Conservation (phyloP, 2,888 invertebrate genomes). For the Ochropleura plecta region DNA sequence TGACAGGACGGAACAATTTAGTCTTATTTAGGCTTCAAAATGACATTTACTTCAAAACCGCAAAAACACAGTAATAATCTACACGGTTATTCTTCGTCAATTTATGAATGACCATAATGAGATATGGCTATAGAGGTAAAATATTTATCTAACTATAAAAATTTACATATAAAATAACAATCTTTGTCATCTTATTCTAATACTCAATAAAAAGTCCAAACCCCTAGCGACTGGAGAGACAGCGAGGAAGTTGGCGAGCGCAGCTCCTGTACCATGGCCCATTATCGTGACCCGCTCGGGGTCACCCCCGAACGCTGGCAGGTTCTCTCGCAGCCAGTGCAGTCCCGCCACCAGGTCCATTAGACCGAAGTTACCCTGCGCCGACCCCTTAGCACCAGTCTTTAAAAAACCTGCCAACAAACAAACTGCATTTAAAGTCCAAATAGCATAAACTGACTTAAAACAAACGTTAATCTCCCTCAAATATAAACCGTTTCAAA, state of each 20-base stretch:
- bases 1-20: conserved; percentile 16
- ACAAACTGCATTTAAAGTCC: conserved; percentile 23
- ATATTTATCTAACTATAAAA: not conserved
- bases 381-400: conserved; percentile 96
- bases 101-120: not conserved
- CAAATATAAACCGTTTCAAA: conserved; percentile 37
- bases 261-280: conserved; percentile 99
- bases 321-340: conserved; percentile 98
- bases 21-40: not conserved
- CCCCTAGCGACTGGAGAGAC: conserved; percentile 98
- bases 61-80: not conserved
- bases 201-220: conserved; percentile 79
- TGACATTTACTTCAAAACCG: not conserved
- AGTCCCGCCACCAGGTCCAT: conserved; percentile 98
- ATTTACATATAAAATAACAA: not conserved
- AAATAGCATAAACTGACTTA: conserved; percentile 27
- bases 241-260: conserved; percentile 98
- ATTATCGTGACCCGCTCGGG: conserved; percentile 97
- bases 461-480: conserved; percentile 20
- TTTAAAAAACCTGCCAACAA: conserved; percentile 95
- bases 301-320: conserved; percentile 98
- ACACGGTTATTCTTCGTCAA: not conserved
- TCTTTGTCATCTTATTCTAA: not conserved
- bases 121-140: not conserved
- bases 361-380: conserved; percentile 97